phyloP scores from a whole-genome alignment of 2,888 invertebrate species.

The Tetragonula carbonaria region DNA sequence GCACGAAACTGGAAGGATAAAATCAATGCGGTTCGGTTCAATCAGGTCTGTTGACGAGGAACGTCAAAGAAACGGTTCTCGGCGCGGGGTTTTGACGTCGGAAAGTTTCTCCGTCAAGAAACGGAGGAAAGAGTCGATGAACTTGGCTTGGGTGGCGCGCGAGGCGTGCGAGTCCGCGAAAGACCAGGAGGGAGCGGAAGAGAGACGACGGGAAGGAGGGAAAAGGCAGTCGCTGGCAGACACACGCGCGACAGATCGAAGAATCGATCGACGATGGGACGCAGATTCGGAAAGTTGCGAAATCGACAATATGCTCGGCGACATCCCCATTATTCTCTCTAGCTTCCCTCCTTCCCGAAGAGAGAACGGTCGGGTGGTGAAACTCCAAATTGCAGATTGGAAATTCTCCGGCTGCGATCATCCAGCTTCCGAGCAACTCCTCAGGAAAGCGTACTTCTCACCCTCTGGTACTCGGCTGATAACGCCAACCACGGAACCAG shows the following conservation, averaged over 20 bases:
- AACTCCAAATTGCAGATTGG: conserved; percentile 74
- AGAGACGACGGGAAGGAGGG: neutral
- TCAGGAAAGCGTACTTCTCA: conserved; percentile 38
- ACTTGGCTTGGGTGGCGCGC: neutral
- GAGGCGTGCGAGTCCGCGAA: neutral
- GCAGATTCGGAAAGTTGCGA: conserved; percentile 52
- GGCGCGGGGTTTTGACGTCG: neutral
- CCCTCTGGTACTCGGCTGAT: conserved; percentile 43
- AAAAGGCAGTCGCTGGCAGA: conserved; percentile 2
- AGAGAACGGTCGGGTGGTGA: conserved; percentile 56
- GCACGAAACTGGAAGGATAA: too few relatives aligned
- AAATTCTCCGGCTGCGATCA: conserved; percentile 67
- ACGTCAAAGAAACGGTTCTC: neutral
- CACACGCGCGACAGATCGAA: conserved; percentile 35
- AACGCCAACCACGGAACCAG: conserved; percentile 59
- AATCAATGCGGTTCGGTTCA: neutral
- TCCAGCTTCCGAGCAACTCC: conserved; percentile 40
- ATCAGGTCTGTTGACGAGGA: conserved; percentile 1
- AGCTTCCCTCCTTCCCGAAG: neutral
- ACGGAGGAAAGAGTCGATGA: conserved; percentile 15
- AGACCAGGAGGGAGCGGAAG: neutral
- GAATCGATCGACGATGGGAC: conserved; percentile 3
- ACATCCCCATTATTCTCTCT: conserved; percentile 62
- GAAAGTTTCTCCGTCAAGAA: conserved; percentile 17
- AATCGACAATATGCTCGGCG: conserved; percentile 62